Conservation (phyloP, 2,888 invertebrate genomes). For the Drosophila tanythrix region DNA sequence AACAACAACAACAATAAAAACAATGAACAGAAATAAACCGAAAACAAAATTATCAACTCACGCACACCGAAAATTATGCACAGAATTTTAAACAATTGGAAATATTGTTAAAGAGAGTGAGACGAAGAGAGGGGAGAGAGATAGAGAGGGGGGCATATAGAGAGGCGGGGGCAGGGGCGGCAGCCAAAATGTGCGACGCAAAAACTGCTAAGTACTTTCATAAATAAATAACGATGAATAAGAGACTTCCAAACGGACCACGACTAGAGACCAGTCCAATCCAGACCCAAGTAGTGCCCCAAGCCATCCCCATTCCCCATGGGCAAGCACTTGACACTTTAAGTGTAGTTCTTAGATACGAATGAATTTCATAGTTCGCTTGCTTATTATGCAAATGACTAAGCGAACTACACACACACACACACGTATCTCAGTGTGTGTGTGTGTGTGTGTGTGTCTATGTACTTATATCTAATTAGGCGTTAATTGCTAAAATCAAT, state of each 20-base stretch:
- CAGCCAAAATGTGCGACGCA: constrained; percentile 45
- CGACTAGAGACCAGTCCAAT: constrained; percentile 3
- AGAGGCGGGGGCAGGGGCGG: neutral
- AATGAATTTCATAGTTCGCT: constrained; percentile 28
- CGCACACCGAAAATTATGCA: constrained; percentile 50
- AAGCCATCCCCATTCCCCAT: neutral
- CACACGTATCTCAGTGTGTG: neutral
- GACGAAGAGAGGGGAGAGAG: neutral
- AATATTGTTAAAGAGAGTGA: constrained; percentile 33
- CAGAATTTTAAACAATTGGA: constrained; percentile 75
- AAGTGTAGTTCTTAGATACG: constrained; percentile 44
- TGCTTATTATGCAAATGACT: constrained; percentile 52
- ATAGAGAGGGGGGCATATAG: neutral
- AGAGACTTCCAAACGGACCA: constrained; percentile 19
- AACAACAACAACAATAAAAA: constrained; percentile 19
- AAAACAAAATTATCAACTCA: constrained; percentile 53
- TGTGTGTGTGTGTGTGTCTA: neutral
- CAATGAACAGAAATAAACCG: constrained; percentile 10
- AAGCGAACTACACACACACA: constrained; percentile 1
- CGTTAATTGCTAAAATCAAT: constrained; percentile 74
- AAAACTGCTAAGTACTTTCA: constrained; percentile 71
- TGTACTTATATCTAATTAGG: constrained; percentile 58
- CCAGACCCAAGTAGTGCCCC: constrained; percentile 7
- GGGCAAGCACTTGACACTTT: constrained; percentile 71
- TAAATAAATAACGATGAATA: constrained; percentile 70